phyloP scores from a whole-genome alignment of 2,797 vertebrate genomes.

The Emys orbicularis region DNA sequence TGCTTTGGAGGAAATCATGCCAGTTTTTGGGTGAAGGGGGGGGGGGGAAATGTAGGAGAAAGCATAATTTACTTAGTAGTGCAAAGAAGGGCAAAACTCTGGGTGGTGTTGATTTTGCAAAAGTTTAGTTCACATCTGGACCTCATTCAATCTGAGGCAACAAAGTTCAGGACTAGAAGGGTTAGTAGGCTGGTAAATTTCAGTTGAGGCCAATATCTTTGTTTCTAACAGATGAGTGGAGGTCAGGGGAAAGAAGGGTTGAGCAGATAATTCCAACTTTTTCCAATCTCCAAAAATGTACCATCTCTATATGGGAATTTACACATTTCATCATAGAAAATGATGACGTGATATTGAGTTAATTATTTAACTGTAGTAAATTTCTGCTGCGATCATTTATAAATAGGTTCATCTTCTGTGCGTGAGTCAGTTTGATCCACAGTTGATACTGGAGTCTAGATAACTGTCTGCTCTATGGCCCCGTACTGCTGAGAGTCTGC shows the following conservation, averaged over 20 bases:
- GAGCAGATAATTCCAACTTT: neutral
- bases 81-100: neutral
- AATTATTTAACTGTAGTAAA: constrained; percentile 43
- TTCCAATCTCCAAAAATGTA: neutral
- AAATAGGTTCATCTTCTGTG: neutral
- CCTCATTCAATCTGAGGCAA: neutral
- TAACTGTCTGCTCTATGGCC: neutral
- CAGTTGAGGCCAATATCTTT: neutral
- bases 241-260: neutral
- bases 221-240: neutral
- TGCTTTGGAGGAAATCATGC: neutral
- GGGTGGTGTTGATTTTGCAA: neutral
- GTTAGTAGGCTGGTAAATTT: neutral
- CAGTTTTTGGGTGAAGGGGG: neutral
- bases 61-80: neutral
- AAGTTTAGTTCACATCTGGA: neutral
- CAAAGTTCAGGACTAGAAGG: neutral
- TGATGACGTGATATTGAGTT: constrained; percentile 9
- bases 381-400: neutral
- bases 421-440: neutral
- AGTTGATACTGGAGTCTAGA: neutral
- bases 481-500: neutral
- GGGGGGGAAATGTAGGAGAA: neutral
- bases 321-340: neutral
- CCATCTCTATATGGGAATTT: neutral